phyloP scores from a whole-genome alignment of 2,113 vertebrate species.

The Eupsittula cactorum region DNA sequence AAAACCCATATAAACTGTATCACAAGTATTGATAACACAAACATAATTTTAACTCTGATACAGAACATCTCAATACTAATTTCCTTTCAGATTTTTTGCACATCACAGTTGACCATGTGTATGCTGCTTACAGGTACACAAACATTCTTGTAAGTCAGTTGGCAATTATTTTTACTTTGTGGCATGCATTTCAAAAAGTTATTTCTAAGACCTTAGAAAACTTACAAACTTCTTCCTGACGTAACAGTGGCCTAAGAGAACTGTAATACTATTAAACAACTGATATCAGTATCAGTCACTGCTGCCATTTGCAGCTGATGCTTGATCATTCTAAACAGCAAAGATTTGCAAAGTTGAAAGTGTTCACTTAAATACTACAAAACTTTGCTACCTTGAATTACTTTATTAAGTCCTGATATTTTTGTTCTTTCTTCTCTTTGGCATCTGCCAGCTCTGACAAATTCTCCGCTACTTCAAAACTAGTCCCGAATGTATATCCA shows the following conservation, averaged over 20 bases:
- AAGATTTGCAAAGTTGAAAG: neutral
- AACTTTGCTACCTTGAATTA: neutral
- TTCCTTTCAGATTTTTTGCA: neutral
- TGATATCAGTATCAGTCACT: neutral
- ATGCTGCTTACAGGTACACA: neutral
- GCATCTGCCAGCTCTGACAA: neutral
- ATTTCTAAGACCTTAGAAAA: neutral
- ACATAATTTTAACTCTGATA: neutral
- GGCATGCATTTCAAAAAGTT: neutral
- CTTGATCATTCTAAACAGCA: neutral
- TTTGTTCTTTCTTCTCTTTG: neutral
- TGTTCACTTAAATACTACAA: neutral
- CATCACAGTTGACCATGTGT: neutral
- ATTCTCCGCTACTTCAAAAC: neutral
- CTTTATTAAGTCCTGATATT: neutral
- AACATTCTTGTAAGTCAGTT: neutral
- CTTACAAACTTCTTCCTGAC: neutral
- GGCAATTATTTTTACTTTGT: neutral
- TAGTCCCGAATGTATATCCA: neutral
- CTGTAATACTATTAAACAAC: neutral
- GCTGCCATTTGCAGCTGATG: neutral
- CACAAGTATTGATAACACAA: neutral
- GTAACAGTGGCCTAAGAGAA: neutral
- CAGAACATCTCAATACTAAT: neutral
- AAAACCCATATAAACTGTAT: neutral